These are phyloP conservation scores for Apostichopus leukothele DNA, from an alignment of 53 echinoderm and acorn worm genomes.

Conservation along the genomic window DNA sequence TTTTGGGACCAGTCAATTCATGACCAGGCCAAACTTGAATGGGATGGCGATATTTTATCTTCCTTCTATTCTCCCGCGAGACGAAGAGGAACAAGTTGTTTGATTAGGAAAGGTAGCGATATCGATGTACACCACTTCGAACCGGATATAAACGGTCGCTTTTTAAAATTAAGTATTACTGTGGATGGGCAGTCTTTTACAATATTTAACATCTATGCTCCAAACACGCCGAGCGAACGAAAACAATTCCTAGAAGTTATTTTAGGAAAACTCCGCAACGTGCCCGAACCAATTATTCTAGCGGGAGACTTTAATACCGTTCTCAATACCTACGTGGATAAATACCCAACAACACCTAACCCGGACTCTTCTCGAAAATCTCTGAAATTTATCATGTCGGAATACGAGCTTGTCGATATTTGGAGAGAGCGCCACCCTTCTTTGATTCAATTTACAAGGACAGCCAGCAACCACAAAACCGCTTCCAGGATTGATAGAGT, in stretches of 20 bases:
- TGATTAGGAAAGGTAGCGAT: background rate
- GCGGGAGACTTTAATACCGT: slow-evolving; percentile 20
- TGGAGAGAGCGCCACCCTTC: background rate
- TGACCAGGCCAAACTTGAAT: background rate
- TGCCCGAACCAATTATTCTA: background rate
- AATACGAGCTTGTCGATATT: background rate
- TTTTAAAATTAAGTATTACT: too few relatives aligned
- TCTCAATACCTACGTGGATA: background rate
- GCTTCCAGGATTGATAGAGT: slow-evolving; percentile 30
- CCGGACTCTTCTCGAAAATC: slow-evolving; percentile 5
- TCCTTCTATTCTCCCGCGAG: background rate
- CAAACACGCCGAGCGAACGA: background rate
- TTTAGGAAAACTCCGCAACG: background rate
- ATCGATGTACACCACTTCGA: background rate
- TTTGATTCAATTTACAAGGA: background rate
- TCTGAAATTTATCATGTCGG: background rate
- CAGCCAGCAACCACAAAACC: background rate
- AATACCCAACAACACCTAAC: background rate
- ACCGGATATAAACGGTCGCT: background rate
- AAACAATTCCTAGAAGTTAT: background rate
- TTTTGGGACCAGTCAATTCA: background rate
- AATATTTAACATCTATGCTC: slow-evolving; percentile 7
- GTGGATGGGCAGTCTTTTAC: background rate
- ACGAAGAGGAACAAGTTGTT: background rate
- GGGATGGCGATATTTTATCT: background rate